Evolutionary conservation across 2,888 invertebrate genomes (phyloP).

Genomic region (Hirtodrosophila alboralis): DNA sequence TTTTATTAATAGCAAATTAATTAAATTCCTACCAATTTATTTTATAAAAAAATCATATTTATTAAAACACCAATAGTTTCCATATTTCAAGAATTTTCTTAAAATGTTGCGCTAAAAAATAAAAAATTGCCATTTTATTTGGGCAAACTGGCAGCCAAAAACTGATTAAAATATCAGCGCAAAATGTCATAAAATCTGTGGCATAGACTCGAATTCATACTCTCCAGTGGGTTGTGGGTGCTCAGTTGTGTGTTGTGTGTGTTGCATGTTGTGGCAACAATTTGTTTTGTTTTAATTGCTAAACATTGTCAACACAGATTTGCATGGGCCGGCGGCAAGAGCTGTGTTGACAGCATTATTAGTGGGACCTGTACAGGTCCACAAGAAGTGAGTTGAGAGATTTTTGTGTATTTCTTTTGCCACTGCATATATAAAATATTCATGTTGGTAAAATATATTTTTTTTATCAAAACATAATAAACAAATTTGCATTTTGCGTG

Average conservation of each 20-base stretch:
- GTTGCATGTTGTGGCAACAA: conserved; percentile 29
- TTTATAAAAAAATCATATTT: no score
- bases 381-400: conserved; percentile 14
- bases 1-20: no score
- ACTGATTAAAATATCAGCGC: conserved; percentile 64
- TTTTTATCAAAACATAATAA: conserved; percentile 73
- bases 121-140: conserved; percentile 1
- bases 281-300: conserved; percentile 70
- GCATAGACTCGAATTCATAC: conserved; percentile 14
- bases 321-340: conserved; percentile 56
- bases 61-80: no score
- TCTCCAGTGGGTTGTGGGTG: neutral
- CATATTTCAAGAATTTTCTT: conserved; percentile 6
- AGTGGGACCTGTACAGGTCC: conserved; percentile 45
- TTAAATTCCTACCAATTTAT: no score
- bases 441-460: conserved; percentile 57
- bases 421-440: conserved; percentile 65
- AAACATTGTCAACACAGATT: conserved; percentile 77
- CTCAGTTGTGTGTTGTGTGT: conserved; percentile 1
- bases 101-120: neutral
- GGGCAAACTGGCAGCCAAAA: conserved; percentile 26
- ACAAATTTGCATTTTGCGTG: conserved; percentile 71
- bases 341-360: conserved; percentile 71
- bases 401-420: conserved; percentile 28
- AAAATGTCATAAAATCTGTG: conserved; percentile 50